Evolutionary conservation across 2,113 vertebrate genomes (phyloP).

Genomic region (Albula glossodonta): DNA sequence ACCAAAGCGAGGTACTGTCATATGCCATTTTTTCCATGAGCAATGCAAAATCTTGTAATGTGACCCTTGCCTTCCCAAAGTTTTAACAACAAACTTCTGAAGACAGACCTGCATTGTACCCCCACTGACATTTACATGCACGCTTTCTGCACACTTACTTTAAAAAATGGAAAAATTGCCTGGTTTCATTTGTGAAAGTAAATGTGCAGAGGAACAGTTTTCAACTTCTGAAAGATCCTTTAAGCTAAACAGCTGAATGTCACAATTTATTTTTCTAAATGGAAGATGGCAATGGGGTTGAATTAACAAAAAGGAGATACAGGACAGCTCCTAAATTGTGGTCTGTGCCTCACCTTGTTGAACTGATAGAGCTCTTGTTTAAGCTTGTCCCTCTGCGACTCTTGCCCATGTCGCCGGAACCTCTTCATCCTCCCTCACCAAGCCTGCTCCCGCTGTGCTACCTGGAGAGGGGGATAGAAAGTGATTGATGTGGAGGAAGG

Average conservation of each 20-base stretch:
- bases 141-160: too few relatives aligned
- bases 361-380: conserved; percentile 95
- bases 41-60: neutral
- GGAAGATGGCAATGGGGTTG: neutral
- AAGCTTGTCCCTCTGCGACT: conserved; percentile 85
- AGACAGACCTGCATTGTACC: neutral
- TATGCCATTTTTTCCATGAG: neutral
- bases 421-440: conserved; percentile 83
- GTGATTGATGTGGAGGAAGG: neutral
- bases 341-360: conserved; percentile 78
- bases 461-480: conserved; percentile 11
- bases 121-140: neutral
- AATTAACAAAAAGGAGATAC: neutral
- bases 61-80: neutral
- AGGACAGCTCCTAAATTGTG: neutral
- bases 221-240: too few relatives aligned
- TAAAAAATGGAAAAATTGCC: too few relatives aligned
- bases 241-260: too few relatives aligned
- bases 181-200: too few relatives aligned
- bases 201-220: too few relatives aligned
- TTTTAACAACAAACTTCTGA: neutral
- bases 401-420: conserved; percentile 88
- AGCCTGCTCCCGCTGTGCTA: conserved; percentile 44
- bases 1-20: neutral
- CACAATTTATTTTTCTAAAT: too few relatives aligned